These are phyloP conservation scores for Allophyes oxyacanthae DNA, from an alignment of 2,888 invertebrate species.

Conservation along the genomic window DNA sequence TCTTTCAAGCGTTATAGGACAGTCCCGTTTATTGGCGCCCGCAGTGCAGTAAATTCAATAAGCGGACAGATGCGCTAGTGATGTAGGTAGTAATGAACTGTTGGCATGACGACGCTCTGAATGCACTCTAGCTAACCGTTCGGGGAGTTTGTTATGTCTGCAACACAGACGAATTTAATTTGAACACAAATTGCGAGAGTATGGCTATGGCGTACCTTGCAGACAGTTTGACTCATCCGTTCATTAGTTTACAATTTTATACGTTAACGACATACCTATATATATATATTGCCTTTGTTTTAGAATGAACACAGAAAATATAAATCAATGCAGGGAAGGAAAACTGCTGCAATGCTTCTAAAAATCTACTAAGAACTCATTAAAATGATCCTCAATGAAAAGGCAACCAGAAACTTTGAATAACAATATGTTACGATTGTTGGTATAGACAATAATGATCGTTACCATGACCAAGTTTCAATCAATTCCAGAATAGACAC, in stretches of 20 bases:
- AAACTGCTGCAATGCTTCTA: no score
- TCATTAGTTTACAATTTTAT: no score
- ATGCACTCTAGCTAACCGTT: constrained; percentile 41
- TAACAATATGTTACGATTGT: constrained; percentile 11
- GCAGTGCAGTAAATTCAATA: constrained; percentile 56
- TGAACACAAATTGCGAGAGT: constrained; percentile 23
- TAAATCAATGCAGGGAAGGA: no score
- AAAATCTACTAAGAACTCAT: no score
- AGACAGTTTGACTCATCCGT: no score
- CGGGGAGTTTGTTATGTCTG: constrained; percentile 45
- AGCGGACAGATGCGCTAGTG: constrained; percentile 40
- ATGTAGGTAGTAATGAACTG: constrained; percentile 49
- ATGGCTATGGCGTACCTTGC: not conserved
- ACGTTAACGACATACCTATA: no score
- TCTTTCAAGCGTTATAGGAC: constrained; percentile 16
- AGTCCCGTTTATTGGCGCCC: constrained; percentile 30
- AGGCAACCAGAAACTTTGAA: not conserved
- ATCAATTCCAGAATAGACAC: constrained; percentile 36
- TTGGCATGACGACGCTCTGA: constrained; percentile 53
- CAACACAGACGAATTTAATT: constrained; percentile 37
- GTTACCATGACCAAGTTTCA: constrained; percentile 39
- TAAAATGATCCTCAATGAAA: no score
- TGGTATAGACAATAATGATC: constrained; percentile 21
- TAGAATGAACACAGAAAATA: no score
- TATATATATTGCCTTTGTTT: no score